Percentiles rank a stretch among this genome's conserved stretches.
These are phyloP conservation scores for Acleris literana DNA, from an alignment of 2,888 invertebrate species.

Conservation along the genomic window DNA sequence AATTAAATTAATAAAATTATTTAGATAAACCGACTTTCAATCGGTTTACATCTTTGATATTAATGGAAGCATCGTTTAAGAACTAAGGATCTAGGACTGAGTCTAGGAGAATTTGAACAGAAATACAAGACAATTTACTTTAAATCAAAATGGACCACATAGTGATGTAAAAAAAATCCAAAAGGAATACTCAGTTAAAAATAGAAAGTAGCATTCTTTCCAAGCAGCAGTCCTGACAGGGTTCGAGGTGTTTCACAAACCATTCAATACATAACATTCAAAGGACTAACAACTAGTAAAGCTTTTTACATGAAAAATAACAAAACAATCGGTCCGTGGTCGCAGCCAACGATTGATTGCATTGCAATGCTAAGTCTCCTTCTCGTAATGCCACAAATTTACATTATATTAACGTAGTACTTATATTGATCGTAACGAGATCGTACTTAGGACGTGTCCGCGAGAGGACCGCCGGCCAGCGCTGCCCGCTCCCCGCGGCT, in stretches of 20 bases:
- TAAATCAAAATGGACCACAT: conserved; percentile 17
- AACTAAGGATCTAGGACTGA: conserved; percentile 69
- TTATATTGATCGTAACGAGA: conserved; percentile 81
- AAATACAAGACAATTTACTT: conserved; percentile 16
- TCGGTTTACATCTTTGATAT: conserved; percentile 81
- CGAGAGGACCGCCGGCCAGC: conserved; percentile 56
- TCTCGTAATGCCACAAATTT: conserved; percentile 76
- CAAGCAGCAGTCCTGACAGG: conserved; percentile 37
- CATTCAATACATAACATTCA: conserved; percentile 73
- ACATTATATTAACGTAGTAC: conserved; percentile 69
- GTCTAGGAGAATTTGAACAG: conserved; percentile 41
- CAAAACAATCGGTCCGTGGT: conserved; percentile 65
- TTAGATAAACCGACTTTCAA: conserved; percentile 78
- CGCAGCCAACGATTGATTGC: conserved; percentile 61
- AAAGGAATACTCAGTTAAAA: conserved; percentile 29
- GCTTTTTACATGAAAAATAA: conserved; percentile 81
- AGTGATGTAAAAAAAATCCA: conserved; percentile 8
- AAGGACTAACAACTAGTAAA: conserved; percentile 77
- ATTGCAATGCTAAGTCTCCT: conserved; percentile 79
- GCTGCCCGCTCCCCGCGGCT: conserved; percentile 48
- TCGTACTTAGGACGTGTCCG: conserved; percentile 80
- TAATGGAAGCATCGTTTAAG: conserved; percentile 82
- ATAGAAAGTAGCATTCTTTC: conserved; percentile 30
- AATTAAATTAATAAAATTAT: conserved; percentile 73
- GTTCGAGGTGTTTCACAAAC: conserved; percentile 55